A percentile compares a stretch with the other conserved stretches of the same genome.
Conservation (phyloP, 1,140 invertebrate genomes). For the Melitaea cinxia region DNA sequence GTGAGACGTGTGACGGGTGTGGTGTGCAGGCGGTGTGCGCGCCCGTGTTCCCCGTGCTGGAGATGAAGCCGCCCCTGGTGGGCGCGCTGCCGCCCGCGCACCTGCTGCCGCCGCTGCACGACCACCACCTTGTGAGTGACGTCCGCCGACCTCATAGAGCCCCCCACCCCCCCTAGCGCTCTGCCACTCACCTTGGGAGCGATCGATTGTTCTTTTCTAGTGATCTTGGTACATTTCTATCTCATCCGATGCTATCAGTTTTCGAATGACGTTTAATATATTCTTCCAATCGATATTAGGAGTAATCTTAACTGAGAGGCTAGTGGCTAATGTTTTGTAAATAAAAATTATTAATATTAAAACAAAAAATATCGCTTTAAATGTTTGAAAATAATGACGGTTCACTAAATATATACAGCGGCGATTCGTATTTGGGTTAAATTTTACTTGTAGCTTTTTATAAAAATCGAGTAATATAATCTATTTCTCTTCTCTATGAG, state of each 20-base stretch:
- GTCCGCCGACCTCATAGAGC: slow-evolving; percentile 56
- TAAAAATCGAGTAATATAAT: background rate
- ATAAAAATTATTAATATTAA: no score
- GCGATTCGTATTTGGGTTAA: background rate
- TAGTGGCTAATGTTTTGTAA: no score
- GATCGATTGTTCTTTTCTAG: no score
- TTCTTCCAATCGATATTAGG: no score
- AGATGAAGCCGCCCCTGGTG: slow-evolving; percentile 88
- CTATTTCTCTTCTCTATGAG: slow-evolving; percentile 53
- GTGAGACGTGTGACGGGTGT: slow-evolving; percentile 35
- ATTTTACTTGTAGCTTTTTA: background rate
- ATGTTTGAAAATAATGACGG: no score
- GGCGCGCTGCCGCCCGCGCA: slow-evolving; percentile 90
- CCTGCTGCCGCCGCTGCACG: slow-evolving; percentile 82
- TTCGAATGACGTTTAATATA: no score
- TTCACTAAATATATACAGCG: no score
- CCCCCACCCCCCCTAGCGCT: slow-evolving; percentile 4
- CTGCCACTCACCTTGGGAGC: background rate
- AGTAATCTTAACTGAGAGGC: no score
- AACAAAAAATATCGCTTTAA: no score
- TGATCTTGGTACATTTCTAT: no score
- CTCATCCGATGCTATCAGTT: no score
- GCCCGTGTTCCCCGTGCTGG: slow-evolving; percentile 89
- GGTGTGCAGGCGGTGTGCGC: slow-evolving; percentile 78
- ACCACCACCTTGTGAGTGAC: slow-evolving; percentile 76